Evolutionary conservation across 1,140 invertebrate species (phyloP).

Genomic region (roundworm (Caenorhabditis elegans)): DNA sequence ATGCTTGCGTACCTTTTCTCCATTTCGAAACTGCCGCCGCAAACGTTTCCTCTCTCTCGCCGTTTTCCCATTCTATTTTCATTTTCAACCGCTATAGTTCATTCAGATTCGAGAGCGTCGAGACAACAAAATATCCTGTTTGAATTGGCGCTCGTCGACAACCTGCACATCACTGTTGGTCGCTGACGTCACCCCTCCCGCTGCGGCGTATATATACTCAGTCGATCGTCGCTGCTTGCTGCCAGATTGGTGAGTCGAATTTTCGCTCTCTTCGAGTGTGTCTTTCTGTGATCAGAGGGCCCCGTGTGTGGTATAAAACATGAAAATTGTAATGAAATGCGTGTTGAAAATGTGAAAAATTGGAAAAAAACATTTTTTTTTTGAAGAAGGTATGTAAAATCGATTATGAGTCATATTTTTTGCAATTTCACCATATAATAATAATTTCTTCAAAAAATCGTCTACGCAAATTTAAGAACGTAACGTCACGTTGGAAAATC

Average conservation of each 20-base stretch:
- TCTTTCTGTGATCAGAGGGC: background rate
- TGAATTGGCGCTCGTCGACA: constrained; percentile 29
- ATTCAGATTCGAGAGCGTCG: background rate
- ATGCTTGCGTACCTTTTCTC: background rate
- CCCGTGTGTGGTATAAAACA: background rate
- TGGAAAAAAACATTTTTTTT: too few species aligned
- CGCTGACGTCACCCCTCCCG: constrained; percentile 35
- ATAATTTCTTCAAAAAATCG: too few species aligned
- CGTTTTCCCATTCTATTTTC: background rate
- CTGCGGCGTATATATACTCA: constrained; percentile 42
- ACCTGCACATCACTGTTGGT: constrained; percentile 32
- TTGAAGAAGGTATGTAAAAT: too few species aligned
- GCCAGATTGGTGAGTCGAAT: constrained; percentile 40
- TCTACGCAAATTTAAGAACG: too few species aligned
- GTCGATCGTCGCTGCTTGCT: constrained; percentile 33
- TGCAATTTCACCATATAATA: too few species aligned
- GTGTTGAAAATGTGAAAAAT: background rate
- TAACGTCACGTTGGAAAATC: too few species aligned
- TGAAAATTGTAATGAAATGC: background rate
- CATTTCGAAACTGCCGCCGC: background rate
- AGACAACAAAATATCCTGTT: constrained; percentile 12
- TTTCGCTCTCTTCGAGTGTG: background rate
- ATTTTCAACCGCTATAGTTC: background rate
- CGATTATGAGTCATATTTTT: too few species aligned
- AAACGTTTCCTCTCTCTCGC: background rate